Percentiles rank a stretch among this genome's conserved stretches.
phyloP scores from a whole-genome alignment of 2,888 invertebrate species.

The Hybos culiciformis region DNA sequence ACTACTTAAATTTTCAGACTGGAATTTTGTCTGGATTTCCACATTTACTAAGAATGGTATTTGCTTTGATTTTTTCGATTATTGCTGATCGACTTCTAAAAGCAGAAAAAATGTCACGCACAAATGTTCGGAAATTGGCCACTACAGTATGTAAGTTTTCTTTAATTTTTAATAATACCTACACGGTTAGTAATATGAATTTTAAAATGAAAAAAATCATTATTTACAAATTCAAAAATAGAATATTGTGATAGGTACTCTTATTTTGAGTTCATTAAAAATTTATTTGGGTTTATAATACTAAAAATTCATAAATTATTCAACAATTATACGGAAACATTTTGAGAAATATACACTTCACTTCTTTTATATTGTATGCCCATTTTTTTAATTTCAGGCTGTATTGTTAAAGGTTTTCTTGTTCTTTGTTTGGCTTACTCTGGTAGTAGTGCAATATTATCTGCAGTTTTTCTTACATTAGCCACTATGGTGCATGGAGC shows the following conservation, averaged over 20 bases:
- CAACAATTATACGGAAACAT: not conserved
- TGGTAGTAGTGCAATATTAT: conserved; percentile 45
- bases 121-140: conserved; percentile 50
- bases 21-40: conserved; percentile 51
- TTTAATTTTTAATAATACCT: not conserved
- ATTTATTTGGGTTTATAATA: not conserved
- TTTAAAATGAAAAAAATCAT: not conserved
- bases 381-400: conserved; percentile 36
- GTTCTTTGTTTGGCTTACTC: conserved; percentile 48
- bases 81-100: conserved; percentile 45
- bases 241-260: not conserved
- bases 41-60: conserved; percentile 44
- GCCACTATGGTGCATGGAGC: conserved; percentile 52
- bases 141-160: conserved; percentile 43
- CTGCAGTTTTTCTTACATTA: conserved; percentile 45
- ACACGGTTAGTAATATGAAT: not conserved
- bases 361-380: not conserved
- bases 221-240: not conserved
- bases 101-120: conserved; percentile 42
- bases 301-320: not conserved
- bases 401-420: conserved; percentile 45
- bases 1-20: conserved; percentile 25
- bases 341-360: not conserved
- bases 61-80: conserved; percentile 43
- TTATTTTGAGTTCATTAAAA: conserved; percentile 10